Evolutionary conservation across 2,113 vertebrate species (phyloP), one percentile per base, ranked within the genome.

Genomic region (Psettodes erumei): DNA sequence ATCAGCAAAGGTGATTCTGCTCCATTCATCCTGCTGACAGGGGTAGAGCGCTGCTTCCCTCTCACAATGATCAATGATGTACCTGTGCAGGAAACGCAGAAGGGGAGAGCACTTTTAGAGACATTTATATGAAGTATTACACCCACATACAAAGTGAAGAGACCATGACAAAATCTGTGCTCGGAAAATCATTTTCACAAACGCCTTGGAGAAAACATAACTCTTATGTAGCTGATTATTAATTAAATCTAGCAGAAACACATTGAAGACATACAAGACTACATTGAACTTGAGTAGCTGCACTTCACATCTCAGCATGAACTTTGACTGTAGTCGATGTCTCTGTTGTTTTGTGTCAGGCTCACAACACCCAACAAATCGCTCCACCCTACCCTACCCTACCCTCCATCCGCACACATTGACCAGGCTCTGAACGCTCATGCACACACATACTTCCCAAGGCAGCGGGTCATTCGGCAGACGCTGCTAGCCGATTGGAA

Each of bases 11-110:
- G 85, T 68, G 21, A 95, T 81, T 81, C 93, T 95, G 64, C 93
- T 95, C 66, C 82, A 88, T 67, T 98, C 97, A 82, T 99, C 96
- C 82, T 92, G 91, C 65, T 92, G 93, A 81, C 95, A 97, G 6
- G 93, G 90, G 65, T 95, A 98, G 25, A 92, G 89, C 60, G 93
- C 76, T 15, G 89, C 40, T 19, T 90, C 93, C 43, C 82, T 88
- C 77, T 84, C 86, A 37, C 88, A 94, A 79, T 88, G 93, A 71
- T 89, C 94, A 90, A 98, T 93, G 81, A 98, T 95, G 75, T 93
- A 86, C 71, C 98, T 99, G 85, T 35, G 25, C 11, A 74, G 33
- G 25, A 71, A 86, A 71, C n/a, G 82, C 45, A 75, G 13, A 12
- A 45, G 8, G 16, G 30, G 9, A 58, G 3, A 45, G 15, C 3